Percentiles rank a stretch among this genome's conserved stretches.
Evolutionary conservation across 2,888 invertebrate species (phyloP).

Genomic region (Caenorhabditis angaria): DNA sequence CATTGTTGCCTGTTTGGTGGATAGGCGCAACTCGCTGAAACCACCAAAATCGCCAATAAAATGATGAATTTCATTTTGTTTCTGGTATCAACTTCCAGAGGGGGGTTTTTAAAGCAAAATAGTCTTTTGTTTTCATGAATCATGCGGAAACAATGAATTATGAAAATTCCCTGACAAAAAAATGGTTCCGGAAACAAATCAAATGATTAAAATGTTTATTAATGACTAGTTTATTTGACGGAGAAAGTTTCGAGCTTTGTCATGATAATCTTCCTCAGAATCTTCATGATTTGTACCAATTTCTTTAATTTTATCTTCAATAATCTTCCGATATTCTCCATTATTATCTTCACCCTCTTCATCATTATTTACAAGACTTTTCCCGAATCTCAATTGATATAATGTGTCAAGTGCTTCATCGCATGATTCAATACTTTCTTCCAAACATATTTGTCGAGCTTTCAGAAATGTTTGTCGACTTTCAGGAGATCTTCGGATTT

Average conservation of each 20-base stretch:
- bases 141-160: background rate
- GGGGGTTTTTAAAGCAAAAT: background rate
- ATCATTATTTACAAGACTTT: slow-evolving; percentile 23
- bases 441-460: slow-evolving; percentile 44
- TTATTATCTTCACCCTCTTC: slow-evolving; percentile 18
- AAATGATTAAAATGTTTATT: background rate
- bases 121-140: background rate
- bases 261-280: slow-evolving; percentile 29
- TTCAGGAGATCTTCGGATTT: slow-evolving; percentile 17
- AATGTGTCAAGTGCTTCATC: slow-evolving; percentile 51
- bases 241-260: slow-evolving; percentile 36
- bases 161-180: background rate
- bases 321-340: slow-evolving; percentile 15
- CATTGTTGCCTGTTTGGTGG: background rate
- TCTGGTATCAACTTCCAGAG: background rate
- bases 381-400: slow-evolving; percentile 47
- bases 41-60: background rate
- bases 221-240: slow-evolving; percentile 37
- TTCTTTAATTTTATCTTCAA: slow-evolving; percentile 35
- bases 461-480: slow-evolving; percentile 33
- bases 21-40: background rate
- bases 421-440: slow-evolving; percentile 39
- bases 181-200: background rate
- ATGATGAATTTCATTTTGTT: background rate
- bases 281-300: background rate